phyloP scores from a whole-genome alignment of 1,140 invertebrate species.

The Lepidurus arcticus region DNA sequence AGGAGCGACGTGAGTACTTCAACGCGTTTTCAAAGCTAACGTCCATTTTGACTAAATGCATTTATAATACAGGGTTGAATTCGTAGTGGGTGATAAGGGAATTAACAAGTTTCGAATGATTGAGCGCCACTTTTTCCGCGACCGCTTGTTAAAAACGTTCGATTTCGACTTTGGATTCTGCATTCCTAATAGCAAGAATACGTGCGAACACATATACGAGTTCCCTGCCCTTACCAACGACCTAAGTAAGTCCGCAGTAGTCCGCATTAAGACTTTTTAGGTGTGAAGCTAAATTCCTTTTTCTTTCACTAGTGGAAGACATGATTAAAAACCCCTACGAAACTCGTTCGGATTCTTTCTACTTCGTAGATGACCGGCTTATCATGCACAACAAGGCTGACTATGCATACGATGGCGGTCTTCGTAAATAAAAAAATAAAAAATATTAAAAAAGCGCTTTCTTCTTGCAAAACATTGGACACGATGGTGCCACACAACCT shows the following conservation, averaged over 20 bases:
- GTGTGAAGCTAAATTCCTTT: neutral
- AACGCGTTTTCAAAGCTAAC: constrained; percentile 26
- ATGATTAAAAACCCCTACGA: constrained; percentile 95
- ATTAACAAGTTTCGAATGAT: constrained; percentile 98
- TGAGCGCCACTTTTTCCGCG: constrained; percentile 92
- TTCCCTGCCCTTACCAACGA: constrained; percentile 83
- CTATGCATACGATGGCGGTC: constrained; percentile 82
- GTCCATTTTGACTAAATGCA: constrained; percentile 29
- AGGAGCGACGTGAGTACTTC: constrained; percentile 76
- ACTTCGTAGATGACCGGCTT: constrained; percentile 92
- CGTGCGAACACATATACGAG: constrained; percentile 98
- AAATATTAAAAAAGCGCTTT: neutral
- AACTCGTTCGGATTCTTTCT: constrained; percentile 96
- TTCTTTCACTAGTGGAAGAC: constrained; percentile 68
- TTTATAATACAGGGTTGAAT: constrained; percentile 80
- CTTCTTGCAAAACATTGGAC: neutral
- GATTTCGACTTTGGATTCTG: constrained; percentile 99
- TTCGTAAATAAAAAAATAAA: neutral
- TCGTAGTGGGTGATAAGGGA: constrained; percentile 83
- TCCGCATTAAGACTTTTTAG: neutral
- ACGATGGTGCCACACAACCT: neutral
- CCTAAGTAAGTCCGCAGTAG: constrained; percentile 61
- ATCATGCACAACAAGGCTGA: constrained; percentile 99
- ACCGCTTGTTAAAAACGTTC: constrained; percentile 93
- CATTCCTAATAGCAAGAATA: constrained; percentile 94